Evolutionary conservation across 2,113 vertebrate genomes (phyloP), one percentile per base, ranked within the genome.

Genomic region (Daboia siamensis): DNA sequence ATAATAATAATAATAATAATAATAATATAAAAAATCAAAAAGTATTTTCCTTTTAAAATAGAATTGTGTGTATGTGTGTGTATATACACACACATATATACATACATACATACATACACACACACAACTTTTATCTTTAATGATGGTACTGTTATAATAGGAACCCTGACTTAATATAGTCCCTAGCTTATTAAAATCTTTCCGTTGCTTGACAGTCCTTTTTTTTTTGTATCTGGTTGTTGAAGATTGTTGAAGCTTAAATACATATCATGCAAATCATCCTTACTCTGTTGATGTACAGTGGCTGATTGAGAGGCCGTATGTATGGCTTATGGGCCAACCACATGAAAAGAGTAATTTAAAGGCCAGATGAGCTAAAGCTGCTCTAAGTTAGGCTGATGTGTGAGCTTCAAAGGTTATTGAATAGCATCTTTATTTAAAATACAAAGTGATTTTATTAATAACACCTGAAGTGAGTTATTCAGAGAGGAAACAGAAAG

Each of bases 231-330:
- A 98, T 96, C 95, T 98, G 97, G 96, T 97, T 96, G 98, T 97
- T 95, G 94, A 97, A 97, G 98, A 98, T 98, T 98, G 98, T 98
- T 99, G 98, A 99, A 99, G 98, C 98, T 97, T 97, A 97, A 98
- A 98, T 98, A 98, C 98, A 98, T 98, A 99, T 99, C 98, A 99
- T 98, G 98, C 98, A 98, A 98, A 98, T 98, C 98, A 98, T 98
- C 98, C 98, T 97, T 95, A 93, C 96, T 97, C 98, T 98, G 98
- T 97, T 97, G 98, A 98, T 97, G 97, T 97, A 97, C 98, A 97
- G 98, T 98, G 99, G 98, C 98, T 98, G 98, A 98, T 98, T 97
- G 97, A 98, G 97, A 97, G 93, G 98, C 98, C 96, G 97, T 98
- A 97, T 97, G 97, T 97, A 97, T 96, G 97, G 97, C 97, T 97